A percentile compares a stretch with the other conserved stretches of the same genome.
Conservation (phyloP, 2,113 vertebrate genomes). For the Corythornis cristatus region DNA sequence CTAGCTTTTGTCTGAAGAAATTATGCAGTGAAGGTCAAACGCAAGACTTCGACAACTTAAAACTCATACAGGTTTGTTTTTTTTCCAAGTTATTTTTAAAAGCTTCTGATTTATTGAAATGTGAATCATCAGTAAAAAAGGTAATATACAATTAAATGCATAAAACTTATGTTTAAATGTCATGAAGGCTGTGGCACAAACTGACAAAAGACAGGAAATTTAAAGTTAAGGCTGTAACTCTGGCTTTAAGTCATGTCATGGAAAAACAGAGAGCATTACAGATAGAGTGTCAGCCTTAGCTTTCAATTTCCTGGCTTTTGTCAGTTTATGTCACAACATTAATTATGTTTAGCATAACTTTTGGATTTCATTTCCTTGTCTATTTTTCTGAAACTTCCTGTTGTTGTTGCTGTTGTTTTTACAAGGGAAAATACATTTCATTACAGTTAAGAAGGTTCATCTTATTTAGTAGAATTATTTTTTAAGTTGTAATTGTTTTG, state of each 20-base stretch:
- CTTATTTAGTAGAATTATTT: background rate
- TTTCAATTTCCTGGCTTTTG: conserved; percentile 63
- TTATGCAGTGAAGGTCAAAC: background rate
- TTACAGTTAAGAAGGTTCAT: background rate
- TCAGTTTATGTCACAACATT: background rate
- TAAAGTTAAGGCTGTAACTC: conserved; percentile 24
- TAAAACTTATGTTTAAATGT: background rate
- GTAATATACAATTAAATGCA: background rate
- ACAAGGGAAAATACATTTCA: background rate
- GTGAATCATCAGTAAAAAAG: background rate
- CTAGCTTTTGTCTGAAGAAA: background rate
- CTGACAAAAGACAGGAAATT: conserved; percentile 44
- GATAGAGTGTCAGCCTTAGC: background rate
- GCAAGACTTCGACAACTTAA: background rate
- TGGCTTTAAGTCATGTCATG: conserved; percentile 21
- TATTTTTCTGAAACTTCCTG: background rate
- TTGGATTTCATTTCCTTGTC: conserved; percentile 22
- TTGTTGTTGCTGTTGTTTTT: background rate
- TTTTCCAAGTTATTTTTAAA: background rate
- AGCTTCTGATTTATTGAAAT: background rate
- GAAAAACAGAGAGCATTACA: conserved; percentile 11
- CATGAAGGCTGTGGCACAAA: background rate
- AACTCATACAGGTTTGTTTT: background rate
- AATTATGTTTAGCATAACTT: conserved; percentile 39
- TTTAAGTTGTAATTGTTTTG: background rate